Evolutionary conservation across 2,113 vertebrate species (phyloP).

Genomic region (Isichthys henryi): DNA sequence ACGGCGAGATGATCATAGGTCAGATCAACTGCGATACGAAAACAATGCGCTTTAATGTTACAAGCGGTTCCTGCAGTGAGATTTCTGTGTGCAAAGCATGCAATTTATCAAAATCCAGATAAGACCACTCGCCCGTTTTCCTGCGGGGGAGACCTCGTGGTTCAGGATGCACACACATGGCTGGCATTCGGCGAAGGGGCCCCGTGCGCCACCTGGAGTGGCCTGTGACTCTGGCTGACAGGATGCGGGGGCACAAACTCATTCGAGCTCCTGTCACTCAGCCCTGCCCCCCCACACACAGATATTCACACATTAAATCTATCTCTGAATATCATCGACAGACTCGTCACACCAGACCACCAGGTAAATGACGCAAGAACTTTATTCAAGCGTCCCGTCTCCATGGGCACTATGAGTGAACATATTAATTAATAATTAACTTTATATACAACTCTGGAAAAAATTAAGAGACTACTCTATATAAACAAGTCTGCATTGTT

Average conservation of each 20-base stretch:
- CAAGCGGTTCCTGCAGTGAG: neutral
- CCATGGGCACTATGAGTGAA: neutral
- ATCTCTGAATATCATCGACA: neutral
- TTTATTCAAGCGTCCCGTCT: neutral
- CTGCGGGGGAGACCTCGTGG: neutral
- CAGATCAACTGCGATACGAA: neutral
- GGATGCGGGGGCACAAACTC: neutral
- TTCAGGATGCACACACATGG: neutral
- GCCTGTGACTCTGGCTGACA: slow-evolving; percentile 11
- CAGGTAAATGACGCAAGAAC: neutral
- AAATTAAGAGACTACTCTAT: too few species aligned
- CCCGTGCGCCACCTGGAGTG: neutral
- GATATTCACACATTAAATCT: neutral
- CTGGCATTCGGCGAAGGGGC: slow-evolving; percentile 21
- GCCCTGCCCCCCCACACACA: neutral
- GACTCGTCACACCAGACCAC: neutral
- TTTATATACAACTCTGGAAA: neutral
- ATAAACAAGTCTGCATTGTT: too few species aligned
- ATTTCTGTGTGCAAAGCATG: neutral
- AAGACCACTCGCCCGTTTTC: neutral
- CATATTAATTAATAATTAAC: neutral
- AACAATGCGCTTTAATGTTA: neutral
- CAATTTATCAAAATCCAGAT: neutral
- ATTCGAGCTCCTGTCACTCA: too few species aligned
- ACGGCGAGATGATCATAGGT: neutral